A percentile compares a stretch with the other conserved stretches of the same genome.
These are phyloP conservation scores for Xanthostigma xanthostigma DNA, from an alignment of 2,888 invertebrate species.

Conservation along the genomic window DNA sequence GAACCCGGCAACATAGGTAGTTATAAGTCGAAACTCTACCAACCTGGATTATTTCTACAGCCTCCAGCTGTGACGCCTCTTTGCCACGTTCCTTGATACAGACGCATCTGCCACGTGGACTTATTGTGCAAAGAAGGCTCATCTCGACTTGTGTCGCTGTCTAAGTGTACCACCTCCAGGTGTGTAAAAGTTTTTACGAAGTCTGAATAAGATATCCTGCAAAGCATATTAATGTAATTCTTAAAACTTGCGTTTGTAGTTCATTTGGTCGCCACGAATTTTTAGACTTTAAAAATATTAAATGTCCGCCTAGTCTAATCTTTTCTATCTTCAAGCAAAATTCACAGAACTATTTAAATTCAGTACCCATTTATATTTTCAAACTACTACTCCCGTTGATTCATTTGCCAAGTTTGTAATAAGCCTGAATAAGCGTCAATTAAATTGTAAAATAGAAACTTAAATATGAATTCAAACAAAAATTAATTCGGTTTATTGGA, in stretches of 20 bases:
- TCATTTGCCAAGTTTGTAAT: no score
- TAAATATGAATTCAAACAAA: no score
- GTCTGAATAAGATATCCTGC: constrained; percentile 67
- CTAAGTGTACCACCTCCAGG: constrained; percentile 73
- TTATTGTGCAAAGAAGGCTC: constrained; percentile 66
- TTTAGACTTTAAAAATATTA: background rate
- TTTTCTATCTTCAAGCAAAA: no score
- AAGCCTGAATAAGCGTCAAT: no score
- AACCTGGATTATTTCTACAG: constrained; percentile 71
- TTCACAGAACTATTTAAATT: no score
- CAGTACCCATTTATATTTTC: no score
- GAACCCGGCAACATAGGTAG: background rate
- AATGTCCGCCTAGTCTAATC: background rate
- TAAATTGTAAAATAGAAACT: no score
- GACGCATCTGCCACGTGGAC: constrained; percentile 74
- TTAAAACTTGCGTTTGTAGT: background rate
- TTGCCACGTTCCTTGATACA: constrained; percentile 77
- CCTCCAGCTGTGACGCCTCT: constrained; percentile 80
- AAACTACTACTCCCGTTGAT: no score
- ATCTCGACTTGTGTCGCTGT: constrained; percentile 72
- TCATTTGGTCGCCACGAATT: background rate
- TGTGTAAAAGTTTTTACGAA: constrained; percentile 70
- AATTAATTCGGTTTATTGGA: no score
- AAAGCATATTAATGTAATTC: constrained; percentile 12
- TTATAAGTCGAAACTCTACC: background rate